These are phyloP conservation scores for Aegithalos caudatus DNA, from an alignment of 2,113 vertebrate genomes.

Conservation along the genomic window DNA sequence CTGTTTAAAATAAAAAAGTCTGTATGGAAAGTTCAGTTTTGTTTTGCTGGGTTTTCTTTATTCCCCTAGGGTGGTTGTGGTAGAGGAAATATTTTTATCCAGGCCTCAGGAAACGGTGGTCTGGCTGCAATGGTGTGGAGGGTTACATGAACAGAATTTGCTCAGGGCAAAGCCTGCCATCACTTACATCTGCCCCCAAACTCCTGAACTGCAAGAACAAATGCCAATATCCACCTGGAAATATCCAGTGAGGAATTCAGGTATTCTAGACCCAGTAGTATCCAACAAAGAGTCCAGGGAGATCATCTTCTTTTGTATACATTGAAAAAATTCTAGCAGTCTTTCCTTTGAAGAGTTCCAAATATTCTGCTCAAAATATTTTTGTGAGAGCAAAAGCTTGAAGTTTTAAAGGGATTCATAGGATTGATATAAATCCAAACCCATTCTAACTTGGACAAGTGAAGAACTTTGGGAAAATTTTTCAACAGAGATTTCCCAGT, in stretches of 20 bases:
- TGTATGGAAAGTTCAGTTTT: conserved; percentile 67
- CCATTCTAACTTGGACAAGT: not conserved
- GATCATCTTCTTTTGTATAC: not conserved
- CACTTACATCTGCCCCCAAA: not conserved
- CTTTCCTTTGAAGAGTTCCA: not conserved
- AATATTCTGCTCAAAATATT: not conserved
- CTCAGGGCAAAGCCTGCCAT: conserved; percentile 1
- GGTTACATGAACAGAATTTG: conserved; percentile 56
- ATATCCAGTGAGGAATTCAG: not conserved
- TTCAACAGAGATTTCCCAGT: not conserved
- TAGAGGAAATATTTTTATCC: conserved; percentile 77
- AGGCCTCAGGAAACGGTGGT: conserved; percentile 75
- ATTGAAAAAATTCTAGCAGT: not conserved
- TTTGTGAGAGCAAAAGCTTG: not conserved
- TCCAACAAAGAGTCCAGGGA: not conserved
- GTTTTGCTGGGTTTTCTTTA: conserved; percentile 42
- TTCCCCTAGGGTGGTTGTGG: conserved; percentile 67
- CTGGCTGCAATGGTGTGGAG: conserved; percentile 51
- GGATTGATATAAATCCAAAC: not conserved
- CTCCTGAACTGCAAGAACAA: not conserved
- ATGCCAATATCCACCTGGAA: not conserved
- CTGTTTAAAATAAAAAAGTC: conserved; percentile 65
- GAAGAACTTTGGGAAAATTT: not conserved
- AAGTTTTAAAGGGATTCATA: not conserved
- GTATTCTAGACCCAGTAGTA: not conserved